Base-by-base conservation (phyloP, 1,140 invertebrate species). In the Drosophila ficusphila region DNA sequence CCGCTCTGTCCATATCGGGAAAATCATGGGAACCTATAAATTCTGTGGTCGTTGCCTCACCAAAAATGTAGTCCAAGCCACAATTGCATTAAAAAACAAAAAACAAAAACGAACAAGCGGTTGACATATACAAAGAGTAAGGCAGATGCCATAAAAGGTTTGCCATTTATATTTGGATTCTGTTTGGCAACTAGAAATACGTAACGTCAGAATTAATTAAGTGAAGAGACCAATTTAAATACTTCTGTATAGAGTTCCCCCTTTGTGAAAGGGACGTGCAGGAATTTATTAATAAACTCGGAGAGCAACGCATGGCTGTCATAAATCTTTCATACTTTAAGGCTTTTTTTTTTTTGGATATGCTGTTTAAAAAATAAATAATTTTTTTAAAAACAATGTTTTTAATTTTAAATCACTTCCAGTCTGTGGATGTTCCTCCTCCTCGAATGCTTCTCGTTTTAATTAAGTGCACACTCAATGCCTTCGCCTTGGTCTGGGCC, bases 281-380 rank as follows among this genome's bases (percentile, higher is more conserved):
- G 68, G 56, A 51, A 85, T 79, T 83, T 89, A 89, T 83, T 86
- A 78, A 88, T 86, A 86, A 75, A 82, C 74, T 65, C 53, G 2
- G 36, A 41, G 64, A 21, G 64, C 44, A 78, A 61, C 69, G 73
- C 47, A 82, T 77, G 82, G 77, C 74, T 75, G 83, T 86, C 82
- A 86, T 86, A 86, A 86, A 86, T 86, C 82, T 86, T 67, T 86
- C 71, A 72, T 88, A 77, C 79, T 75, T 77, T 81, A 47, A 36
- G 72, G 61, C 82, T n/a, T n/a, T n/a, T n/a, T n/a, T n/a, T n/a
- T n/a, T n/a, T n/a, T n/a, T n/a, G n/a, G n/a, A 86, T 86, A 86
- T 86, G 81, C 68, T n/a, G n/a, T n/a, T n/a, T n/a, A n/a, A n/a
- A n/a, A n/a, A n/a, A n/a, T n/a, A n/a, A n/a, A n/a, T n/a, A n/a